A percentile compares a stretch with the other conserved stretches of the same genome.
phyloP scores from a whole-genome alignment of 2,888 invertebrate species.

The Daptonema setosum region DNA sequence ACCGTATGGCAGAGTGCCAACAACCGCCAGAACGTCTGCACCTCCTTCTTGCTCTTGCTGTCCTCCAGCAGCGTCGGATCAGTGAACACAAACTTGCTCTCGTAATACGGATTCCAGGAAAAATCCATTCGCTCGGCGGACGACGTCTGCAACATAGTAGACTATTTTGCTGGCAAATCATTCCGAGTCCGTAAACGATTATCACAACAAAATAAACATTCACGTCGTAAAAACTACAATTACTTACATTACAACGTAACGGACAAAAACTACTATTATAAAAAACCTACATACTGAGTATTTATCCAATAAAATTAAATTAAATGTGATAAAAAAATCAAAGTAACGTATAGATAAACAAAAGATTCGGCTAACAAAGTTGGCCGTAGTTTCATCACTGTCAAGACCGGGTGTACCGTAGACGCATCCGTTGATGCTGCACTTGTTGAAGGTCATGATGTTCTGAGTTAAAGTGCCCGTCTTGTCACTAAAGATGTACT shows the following conservation, averaged over 20 bases:
- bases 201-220: too few relatives aligned
- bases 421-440: constrained; percentile 68
- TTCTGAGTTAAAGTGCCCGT: constrained; percentile 97
- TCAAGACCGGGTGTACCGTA: too few relatives aligned
- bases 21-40: constrained; percentile 39
- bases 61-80: constrained; percentile 63
- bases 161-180: too few relatives aligned
- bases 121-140: constrained; percentile 42
- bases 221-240: background rate
- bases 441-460: constrained; percentile 98
- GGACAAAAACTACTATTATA: too few relatives aligned
- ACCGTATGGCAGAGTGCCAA: constrained; percentile 93
- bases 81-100: constrained; percentile 77
- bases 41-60: constrained; percentile 51
- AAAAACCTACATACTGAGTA: too few relatives aligned
- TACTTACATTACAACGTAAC: background rate
- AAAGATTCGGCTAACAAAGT: too few relatives aligned
- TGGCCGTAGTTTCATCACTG: background rate
- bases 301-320: too few relatives aligned
- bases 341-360: too few relatives aligned
- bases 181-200: too few relatives aligned
- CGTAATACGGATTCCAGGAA: constrained; percentile 67
- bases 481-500: constrained; percentile 97
- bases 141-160: too few relatives aligned
- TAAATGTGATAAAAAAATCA: too few relatives aligned